A percentile compares a stretch with the other conserved stretches of the same genome.
Evolutionary conservation across 2,113 vertebrate genomes (phyloP).

Genomic region (Phyllostomus discolor): DNA sequence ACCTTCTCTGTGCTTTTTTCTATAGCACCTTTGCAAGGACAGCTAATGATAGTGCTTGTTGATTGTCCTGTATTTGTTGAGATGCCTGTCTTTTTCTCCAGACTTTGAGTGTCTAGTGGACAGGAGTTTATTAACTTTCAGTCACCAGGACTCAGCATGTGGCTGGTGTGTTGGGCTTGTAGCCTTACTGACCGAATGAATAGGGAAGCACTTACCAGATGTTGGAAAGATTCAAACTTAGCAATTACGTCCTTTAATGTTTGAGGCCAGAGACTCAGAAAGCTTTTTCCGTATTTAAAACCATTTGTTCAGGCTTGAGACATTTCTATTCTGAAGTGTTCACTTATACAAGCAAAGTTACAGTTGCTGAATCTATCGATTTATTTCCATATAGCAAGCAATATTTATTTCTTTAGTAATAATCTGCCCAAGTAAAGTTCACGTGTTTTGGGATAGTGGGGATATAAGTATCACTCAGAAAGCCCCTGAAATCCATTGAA

Average conservation of each 20-base stretch:
- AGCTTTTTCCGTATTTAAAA: conserved; percentile 13
- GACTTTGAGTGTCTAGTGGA: background rate
- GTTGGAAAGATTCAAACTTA: conserved; percentile 21
- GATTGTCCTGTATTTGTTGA: background rate
- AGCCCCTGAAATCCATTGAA: background rate
- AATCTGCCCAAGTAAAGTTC: conserved; percentile 35
- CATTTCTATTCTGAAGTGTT: conserved; percentile 25
- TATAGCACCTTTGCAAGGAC: background rate
- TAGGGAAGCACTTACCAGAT: background rate
- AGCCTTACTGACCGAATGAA: background rate
- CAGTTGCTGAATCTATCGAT: conserved; percentile 27
- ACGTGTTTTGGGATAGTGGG: conserved; percentile 19
- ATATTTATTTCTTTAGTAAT: conserved; percentile 32
- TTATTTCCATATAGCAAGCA: conserved; percentile 41
- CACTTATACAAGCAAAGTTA: conserved; percentile 9
- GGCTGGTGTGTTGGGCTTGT: background rate
- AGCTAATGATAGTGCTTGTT: background rate
- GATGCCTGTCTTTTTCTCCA: background rate
- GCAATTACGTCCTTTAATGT: background rate
- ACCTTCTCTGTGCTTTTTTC: background rate
- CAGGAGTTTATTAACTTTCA: conserved; percentile 20
- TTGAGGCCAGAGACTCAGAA: background rate
- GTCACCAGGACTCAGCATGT: background rate
- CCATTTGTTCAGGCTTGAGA: background rate
- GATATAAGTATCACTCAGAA: conserved; percentile 50